Conservation (phyloP, 2,888 invertebrate genomes). For the Drosophila ezoana region DNA sequence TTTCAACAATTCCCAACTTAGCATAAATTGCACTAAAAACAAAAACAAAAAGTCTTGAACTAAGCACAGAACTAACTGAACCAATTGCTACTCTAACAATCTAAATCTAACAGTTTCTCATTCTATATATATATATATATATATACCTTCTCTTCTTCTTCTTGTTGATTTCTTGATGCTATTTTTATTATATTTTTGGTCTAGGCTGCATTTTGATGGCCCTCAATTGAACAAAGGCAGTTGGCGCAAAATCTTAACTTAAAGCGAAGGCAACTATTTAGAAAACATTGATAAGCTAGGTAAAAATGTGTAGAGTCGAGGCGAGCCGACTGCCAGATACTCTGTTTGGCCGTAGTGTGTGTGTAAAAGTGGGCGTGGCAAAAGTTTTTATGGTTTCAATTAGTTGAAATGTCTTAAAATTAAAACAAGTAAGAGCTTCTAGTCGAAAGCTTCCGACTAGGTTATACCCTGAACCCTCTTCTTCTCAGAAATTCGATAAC, state of each 20-base stretch:
- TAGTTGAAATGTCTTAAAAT: too few species aligned
- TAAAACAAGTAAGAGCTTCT: too few species aligned
- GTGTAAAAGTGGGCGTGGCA: not conserved
- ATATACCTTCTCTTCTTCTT: not conserved
- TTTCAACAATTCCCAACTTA: slow-evolving; percentile 33
- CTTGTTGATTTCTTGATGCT: not conserved
- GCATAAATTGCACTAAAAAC: slow-evolving; percentile 55
- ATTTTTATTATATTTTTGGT: slow-evolving; percentile 58
- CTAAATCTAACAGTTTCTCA: slow-evolving; percentile 31
- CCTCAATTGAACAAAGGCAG: slow-evolving; percentile 42
- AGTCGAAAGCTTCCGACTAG: too few species aligned
- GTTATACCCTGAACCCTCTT: too few species aligned
- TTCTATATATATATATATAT: not conserved
- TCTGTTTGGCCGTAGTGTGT: not conserved
- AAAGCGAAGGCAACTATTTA: slow-evolving; percentile 21
- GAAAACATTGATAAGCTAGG: slow-evolving; percentile 4
- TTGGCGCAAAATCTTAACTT: slow-evolving; percentile 32
- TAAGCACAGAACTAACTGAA: slow-evolving; percentile 48
- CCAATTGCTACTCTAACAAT: slow-evolving; percentile 34
- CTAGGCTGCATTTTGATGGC: slow-evolving; percentile 72
- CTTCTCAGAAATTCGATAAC: too few species aligned
- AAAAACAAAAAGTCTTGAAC: slow-evolving; percentile 50
- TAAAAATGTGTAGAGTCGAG: not conserved
- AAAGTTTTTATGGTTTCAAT: too few species aligned
- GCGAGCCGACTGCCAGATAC: not conserved